Evolutionary conservation across 2,888 invertebrate species (phyloP).

Genomic region (Pandemis cinnamomeana): DNA sequence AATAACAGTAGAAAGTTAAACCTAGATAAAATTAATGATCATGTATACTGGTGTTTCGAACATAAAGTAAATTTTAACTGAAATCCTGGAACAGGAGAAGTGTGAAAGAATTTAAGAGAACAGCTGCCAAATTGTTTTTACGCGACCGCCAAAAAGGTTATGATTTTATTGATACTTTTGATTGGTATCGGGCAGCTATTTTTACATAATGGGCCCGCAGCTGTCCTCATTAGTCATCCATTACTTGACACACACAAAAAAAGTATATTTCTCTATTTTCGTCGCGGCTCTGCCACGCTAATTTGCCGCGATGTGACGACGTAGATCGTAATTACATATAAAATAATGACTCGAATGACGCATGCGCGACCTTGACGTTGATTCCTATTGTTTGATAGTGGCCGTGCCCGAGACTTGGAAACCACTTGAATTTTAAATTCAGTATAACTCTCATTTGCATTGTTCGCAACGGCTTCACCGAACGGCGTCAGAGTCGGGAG

Average conservation of each 20-base stretch:
- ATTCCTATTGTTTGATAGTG: conserved; percentile 75
- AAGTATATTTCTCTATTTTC: conserved; percentile 38
- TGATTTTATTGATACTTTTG: conserved; percentile 37
- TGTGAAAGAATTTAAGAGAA: conserved; percentile 24
- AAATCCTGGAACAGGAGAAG: conserved; percentile 7
- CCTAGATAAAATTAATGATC: neutral
- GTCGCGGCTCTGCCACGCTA: conserved; percentile 45
- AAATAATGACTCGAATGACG: conserved; percentile 69
- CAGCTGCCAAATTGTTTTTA: conserved; percentile 35
- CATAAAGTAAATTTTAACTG: too few species aligned
- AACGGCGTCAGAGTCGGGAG: conserved; percentile 9
- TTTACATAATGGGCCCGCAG: conserved; percentile 38
- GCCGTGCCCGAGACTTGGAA: conserved; percentile 54
- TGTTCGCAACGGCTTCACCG: conserved; percentile 40
- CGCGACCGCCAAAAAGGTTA: conserved; percentile 20
- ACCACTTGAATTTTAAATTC: conserved; percentile 60
- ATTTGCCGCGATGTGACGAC: conserved; percentile 52
- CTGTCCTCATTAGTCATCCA: conserved; percentile 42
- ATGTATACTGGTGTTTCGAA: too few species aligned
- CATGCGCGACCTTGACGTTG: conserved; percentile 73
- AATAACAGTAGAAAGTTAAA: neutral
- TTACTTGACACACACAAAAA: conserved; percentile 34
- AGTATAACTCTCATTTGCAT: conserved; percentile 50
- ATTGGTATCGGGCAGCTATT: conserved; percentile 34
- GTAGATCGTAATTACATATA: conserved; percentile 75